Percentiles rank a stretch among this genome's conserved stretches.
phyloP scores from a whole-genome alignment of 2,113 vertebrate species.

The human region GRCh38 chr11:80185501-80186000 shows the following conservation, averaged over 20 bases:
- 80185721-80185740: background rate
- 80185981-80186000: accelerated
- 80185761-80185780: background rate
- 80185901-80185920: background rate
- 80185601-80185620: background rate
- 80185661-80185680: background rate
- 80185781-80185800: background rate
- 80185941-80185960: background rate
- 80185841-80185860: background rate
- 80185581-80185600: background rate
- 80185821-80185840: background rate
- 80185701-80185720: background rate
- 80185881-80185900: background rate
- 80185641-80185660: background rate
- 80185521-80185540: background rate
- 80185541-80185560: background rate
- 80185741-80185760: background rate
- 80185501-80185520: too few species aligned
- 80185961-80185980: accelerated
- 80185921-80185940: too few species aligned
- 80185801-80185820: background rate
- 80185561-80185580: background rate
- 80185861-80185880: background rate
- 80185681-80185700: background rate
- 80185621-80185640: background rate